Base-by-base conservation (phyloP, 2,888 invertebrate species). In the Heliconius aoede region DNA sequence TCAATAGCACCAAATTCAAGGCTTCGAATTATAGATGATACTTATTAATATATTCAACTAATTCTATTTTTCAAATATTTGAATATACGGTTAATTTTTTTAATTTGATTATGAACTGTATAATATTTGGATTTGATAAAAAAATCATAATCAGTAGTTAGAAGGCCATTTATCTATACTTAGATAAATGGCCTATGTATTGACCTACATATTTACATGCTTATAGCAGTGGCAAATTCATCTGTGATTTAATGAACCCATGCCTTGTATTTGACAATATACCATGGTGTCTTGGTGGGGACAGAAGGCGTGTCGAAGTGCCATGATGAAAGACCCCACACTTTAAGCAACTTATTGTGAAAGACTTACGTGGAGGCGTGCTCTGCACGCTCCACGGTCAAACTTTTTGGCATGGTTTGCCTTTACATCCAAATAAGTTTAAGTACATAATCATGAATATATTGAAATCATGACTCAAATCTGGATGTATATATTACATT, bases 261-360 rank as follows among this genome's bases (percentile, higher is more conserved):
- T 28, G 18, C 0, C 46, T 21, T 60, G 40, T 74, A 55, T 74
- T 55, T 73, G 78, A 79, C 79, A 77, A 67, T 65, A 62, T 77
- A 78, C 72, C 73, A 79, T 74, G 76, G 78, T 79, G 61, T 77
- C 69, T 72, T 28, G 75, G 80, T 64, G 81, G 80, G 80, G 79
- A 85, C 82, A 83, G 90, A 89, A 87, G 92, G 92, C 89, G 92
- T 90, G 89, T 90, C 90, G 86, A 85, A 87, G 87, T 85, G 81
- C 84, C 85, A 84, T 93, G 92, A 91, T 90, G 93, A 93, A 93
- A 94, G 84, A 85, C 86, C 46, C 89, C 87, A 87, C 88, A 88
- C 88, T 91, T 88, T 90, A 89, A 90, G 91, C 91, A 92, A 92
- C 86, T 86, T 87, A 91, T 94, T 93, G 93, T 90, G 91, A 91